Conservation (phyloP, 2,113 vertebrate species). For the Stictonetta naevosa region DNA sequence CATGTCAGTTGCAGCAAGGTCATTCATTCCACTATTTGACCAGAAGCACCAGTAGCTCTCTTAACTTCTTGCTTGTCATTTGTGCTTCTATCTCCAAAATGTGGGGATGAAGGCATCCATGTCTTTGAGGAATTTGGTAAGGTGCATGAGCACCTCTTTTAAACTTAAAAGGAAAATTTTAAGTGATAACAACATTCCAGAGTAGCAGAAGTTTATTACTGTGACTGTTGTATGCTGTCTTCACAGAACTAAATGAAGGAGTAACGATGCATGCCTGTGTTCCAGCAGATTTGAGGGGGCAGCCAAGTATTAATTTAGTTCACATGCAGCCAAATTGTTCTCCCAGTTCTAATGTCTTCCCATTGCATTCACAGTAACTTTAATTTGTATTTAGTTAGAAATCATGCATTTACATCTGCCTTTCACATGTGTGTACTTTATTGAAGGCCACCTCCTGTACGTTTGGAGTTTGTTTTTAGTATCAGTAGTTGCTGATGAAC, state of each 20-base stretch:
- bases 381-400: background rate
- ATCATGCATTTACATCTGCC: background rate
- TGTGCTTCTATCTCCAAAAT: background rate
- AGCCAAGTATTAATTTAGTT: conserved; percentile 60
- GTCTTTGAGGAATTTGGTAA: background rate
- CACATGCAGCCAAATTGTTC: conserved; percentile 39
- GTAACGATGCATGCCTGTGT: background rate
- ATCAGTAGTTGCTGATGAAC: background rate
- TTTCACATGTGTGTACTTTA: background rate
- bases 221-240: conserved; percentile 16
- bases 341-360: conserved; percentile 22
- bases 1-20: background rate
- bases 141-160: background rate
- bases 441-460: background rate
- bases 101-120: background rate
- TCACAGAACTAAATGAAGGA: conserved; percentile 42
- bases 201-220: background rate
- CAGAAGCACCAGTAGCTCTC: background rate
- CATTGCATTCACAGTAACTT: background rate
- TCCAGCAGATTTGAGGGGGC: conserved; percentile 27
- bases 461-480: background rate
- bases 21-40: background rate
- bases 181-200: background rate
- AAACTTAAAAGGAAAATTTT: background rate
- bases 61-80: background rate